phyloP scores from a whole-genome alignment of 2,888 invertebrate species.

The Hyposoter dolosus region DNA sequence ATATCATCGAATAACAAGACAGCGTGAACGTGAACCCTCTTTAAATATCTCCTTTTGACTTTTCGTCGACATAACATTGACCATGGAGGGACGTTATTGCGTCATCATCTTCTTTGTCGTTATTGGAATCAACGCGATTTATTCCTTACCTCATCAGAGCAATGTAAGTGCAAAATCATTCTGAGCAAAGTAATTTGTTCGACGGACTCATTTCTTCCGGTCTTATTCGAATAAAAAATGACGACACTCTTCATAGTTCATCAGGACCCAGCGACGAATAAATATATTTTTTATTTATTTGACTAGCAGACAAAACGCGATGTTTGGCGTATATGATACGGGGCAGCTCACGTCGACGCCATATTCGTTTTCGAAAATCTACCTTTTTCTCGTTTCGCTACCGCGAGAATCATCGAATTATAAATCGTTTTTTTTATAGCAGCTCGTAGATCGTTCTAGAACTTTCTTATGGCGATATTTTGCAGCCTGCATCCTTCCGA shows the following conservation, averaged over 20 bases:
- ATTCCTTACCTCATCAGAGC: not conserved
- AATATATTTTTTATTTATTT: no score
- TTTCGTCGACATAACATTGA: not conserved
- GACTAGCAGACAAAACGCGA: no score
- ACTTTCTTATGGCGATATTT: no score
- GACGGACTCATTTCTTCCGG: not conserved
- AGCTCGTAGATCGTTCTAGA: no score
- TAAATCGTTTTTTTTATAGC: no score
- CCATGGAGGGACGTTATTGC: not conserved
- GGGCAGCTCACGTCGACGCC: no score
- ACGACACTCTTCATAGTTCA: not conserved
- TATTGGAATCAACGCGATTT: not conserved
- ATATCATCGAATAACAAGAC: not conserved
- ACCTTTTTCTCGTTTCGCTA: no score
- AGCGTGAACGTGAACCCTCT: not conserved
- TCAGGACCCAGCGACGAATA: no score
- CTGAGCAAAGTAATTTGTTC: not conserved
- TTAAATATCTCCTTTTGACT: not conserved
- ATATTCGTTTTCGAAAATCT: no score
- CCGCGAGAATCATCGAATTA: no score
- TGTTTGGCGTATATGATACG: no score
- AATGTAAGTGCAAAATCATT: not conserved
- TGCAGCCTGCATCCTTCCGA: no score
- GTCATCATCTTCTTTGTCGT: not conserved
- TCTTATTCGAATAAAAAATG: not conserved